phyloP scores from a whole-genome alignment of 2,113 vertebrate genomes.

The Aspidoscelis tigris region DNA sequence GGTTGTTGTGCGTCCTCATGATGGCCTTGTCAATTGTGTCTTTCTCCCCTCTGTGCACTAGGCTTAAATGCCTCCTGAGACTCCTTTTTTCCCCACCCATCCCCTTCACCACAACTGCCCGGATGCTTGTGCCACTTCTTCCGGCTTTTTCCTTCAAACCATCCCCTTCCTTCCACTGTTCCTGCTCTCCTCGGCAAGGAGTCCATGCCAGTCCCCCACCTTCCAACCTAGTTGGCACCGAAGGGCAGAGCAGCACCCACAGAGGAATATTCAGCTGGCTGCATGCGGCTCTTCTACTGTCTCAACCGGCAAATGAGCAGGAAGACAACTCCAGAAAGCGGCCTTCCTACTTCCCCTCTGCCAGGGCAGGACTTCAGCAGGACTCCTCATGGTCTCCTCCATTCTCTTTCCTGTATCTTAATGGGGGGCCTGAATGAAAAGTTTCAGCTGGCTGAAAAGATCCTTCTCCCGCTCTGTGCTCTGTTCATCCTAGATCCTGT shows the following conservation, averaged over 20 bases:
- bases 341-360: constrained; percentile 22
- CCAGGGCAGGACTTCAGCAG: constrained; percentile 28
- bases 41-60: constrained; percentile 82
- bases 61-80: constrained; percentile 86
- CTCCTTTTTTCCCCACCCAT: constrained; percentile 68
- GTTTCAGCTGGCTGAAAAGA: constrained; percentile 26
- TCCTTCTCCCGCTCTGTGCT: constrained; percentile 41
- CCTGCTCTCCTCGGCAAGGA: constrained; percentile 76
- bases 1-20: constrained; percentile 54
- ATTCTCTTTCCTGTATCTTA: constrained; percentile 31
- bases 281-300: constrained; percentile 33
- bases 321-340: constrained; percentile 62
- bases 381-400: constrained; percentile 15
- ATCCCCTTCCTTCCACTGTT: constrained; percentile 77
- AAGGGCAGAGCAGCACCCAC: constrained; percentile 56
- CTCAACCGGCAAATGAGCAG: constrained; percentile 59
- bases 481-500: not conserved
- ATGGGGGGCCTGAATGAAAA: constrained; percentile 11
- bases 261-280: constrained; percentile 57
- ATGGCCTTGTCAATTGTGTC: constrained; percentile 73
- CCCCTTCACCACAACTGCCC: constrained; percentile 74
- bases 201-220: constrained; percentile 63
- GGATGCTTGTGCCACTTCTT: constrained; percentile 82
- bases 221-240: constrained; percentile 29
- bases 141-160: constrained; percentile 76